Evolutionary conservation across 2,888 invertebrate genomes (phyloP).

Genomic region (Caenorhabditis sp.): DNA sequence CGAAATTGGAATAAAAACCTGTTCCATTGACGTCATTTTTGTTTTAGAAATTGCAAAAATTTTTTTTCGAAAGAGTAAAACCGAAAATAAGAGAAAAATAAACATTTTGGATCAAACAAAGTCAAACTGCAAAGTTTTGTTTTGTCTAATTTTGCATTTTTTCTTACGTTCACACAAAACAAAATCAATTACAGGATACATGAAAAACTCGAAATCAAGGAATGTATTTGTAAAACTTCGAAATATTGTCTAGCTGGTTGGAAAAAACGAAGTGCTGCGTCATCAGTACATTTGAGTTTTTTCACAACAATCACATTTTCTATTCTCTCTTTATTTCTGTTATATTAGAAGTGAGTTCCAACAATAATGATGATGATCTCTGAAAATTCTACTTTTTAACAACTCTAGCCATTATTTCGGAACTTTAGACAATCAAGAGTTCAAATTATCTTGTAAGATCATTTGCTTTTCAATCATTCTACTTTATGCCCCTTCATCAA

Average conservation of each 20-base stretch:
- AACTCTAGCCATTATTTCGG: not conserved
- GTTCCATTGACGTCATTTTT: too few species aligned
- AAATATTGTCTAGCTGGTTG: conserved; percentile 64
- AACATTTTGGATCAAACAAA: too few species aligned
- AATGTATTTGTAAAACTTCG: conserved; percentile 62
- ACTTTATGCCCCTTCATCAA: not conserved
- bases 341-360: not conserved
- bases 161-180: not conserved
- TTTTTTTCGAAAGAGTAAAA: too few species aligned
- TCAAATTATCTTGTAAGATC: too few species aligned
- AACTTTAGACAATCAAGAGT: too few species aligned
- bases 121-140: too few species aligned
- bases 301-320: not conserved
- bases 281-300: not conserved
- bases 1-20: too few species aligned
- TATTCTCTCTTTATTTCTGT: not conserved
- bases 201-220: conserved; percentile 62
- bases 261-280: conserved; percentile 18
- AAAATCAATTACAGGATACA: conserved; percentile 49
- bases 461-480: not conserved
- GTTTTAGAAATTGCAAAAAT: too few species aligned
- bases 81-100: too few species aligned
- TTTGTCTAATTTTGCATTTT: too few species aligned
- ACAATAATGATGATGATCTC: not conserved
- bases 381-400: not conserved